Evolutionary conservation across 2,888 invertebrate species (phyloP).

Genomic region (Lottia gigantea): DNA sequence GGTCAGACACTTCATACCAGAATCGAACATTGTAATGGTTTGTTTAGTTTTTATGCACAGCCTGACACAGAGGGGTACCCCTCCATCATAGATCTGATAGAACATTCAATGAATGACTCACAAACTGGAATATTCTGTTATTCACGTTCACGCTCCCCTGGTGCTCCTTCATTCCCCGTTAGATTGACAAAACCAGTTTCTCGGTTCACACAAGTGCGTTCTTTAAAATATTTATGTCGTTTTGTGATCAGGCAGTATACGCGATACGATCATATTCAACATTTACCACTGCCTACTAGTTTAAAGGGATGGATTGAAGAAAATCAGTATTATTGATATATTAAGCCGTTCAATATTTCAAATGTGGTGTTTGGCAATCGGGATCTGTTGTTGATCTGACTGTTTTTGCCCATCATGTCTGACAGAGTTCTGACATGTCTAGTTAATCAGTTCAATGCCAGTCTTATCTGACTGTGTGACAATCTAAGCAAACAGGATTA

Average conservation of each 20-base stretch:
- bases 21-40: slow-evolving; percentile 79
- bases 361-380: too few relatives aligned
- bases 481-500: too few relatives aligned
- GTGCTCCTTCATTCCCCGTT: slow-evolving; percentile 79
- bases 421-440: too few relatives aligned
- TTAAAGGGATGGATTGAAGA: slow-evolving; percentile 68
- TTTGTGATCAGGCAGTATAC: slow-evolving; percentile 79
- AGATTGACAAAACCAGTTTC: slow-evolving; percentile 81
- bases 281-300: slow-evolving; percentile 76
- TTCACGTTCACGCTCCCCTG: slow-evolving; percentile 76
- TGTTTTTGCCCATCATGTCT: too few relatives aligned
- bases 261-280: slow-evolving; percentile 77
- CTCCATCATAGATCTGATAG: slow-evolving; percentile 79
- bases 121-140: slow-evolving; percentile 80
- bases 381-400: too few relatives aligned
- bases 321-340: slow-evolving; percentile 59
- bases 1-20: slow-evolving; percentile 80
- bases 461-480: too few relatives aligned
- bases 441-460: too few relatives aligned
- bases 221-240: slow-evolving; percentile 79
- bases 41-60: slow-evolving; percentile 70
- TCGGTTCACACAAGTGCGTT: slow-evolving; percentile 77
- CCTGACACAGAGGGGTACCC: slow-evolving; percentile 67
- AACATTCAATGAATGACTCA: slow-evolving; percentile 79
- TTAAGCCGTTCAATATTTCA: too few relatives aligned